phyloP scores from a whole-genome alignment of 2,113 vertebrate species.

The Damaliscus lunatus region DNA sequence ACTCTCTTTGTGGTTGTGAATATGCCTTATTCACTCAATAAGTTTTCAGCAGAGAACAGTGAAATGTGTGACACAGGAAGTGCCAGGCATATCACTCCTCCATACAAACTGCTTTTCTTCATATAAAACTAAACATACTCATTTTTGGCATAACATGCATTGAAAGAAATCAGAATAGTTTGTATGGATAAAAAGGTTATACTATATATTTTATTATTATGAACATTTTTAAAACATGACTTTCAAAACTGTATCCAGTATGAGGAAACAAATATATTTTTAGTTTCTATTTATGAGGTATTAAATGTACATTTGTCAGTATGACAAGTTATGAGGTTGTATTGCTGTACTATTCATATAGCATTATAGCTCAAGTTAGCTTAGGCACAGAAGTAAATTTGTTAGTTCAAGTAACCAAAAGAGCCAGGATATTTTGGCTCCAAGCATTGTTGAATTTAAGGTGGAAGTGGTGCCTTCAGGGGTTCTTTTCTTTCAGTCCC shows the following conservation, averaged over 20 bases:
- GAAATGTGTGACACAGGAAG: neutral
- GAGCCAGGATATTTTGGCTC: neutral
- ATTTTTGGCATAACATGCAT: neutral
- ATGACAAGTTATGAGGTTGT: neutral
- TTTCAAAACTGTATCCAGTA: neutral
- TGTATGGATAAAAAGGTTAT: neutral
- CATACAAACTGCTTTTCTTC: conserved; percentile 29
- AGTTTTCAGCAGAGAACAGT: conserved; percentile 34
- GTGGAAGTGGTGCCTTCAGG: neutral
- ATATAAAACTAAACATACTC: neutral
- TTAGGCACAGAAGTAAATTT: neutral
- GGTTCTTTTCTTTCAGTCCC: neutral
- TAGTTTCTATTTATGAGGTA: neutral
- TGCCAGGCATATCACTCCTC: neutral
- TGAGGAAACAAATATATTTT: neutral
- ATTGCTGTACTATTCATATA: neutral
- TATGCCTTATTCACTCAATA: conserved; percentile 23
- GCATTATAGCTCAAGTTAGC: neutral
- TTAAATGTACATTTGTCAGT: neutral
- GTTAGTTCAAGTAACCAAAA: neutral
- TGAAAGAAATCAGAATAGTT: neutral
- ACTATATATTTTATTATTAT: neutral
- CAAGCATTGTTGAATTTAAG: neutral
- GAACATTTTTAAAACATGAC: neutral
- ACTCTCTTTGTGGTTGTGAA: conserved; percentile 44